Evolutionary conservation across 2,113 vertebrate species (phyloP).

Genomic region (Ptyas mucosa): DNA sequence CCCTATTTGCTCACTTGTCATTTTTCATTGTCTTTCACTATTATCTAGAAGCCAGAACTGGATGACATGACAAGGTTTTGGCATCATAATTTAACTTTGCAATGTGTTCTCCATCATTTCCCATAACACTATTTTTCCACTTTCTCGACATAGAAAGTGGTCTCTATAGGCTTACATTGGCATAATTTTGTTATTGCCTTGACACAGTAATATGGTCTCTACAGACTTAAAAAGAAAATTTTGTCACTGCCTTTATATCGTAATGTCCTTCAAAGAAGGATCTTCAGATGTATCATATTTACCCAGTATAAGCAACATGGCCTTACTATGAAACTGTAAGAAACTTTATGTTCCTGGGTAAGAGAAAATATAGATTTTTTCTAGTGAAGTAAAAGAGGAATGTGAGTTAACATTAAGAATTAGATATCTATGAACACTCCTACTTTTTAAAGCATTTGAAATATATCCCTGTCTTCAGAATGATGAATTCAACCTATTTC

Average conservation of each 20-base stretch:
- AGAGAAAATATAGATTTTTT: constrained; percentile 30
- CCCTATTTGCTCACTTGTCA: constrained; percentile 53
- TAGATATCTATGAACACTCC: background rate
- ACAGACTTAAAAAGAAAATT: constrained; percentile 76
- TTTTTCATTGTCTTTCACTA: constrained; percentile 57
- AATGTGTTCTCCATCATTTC: constrained; percentile 73
- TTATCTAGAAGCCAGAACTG: constrained; percentile 47
- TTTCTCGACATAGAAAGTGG: constrained; percentile 74
- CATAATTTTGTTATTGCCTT: constrained; percentile 75
- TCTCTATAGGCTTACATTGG: constrained; percentile 73
- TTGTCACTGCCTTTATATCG: constrained; percentile 77
- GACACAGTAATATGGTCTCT: constrained; percentile 78
- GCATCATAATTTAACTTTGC: constrained; percentile 72
- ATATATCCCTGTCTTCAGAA: background rate
- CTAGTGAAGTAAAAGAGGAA: constrained; percentile 20
- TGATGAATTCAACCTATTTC: background rate
- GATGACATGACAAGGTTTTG: constrained; percentile 72
- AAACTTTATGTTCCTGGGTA: constrained; percentile 46
- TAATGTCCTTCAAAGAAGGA: constrained; percentile 75
- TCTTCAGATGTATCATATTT: constrained; percentile 63
- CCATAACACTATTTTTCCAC: constrained; percentile 71
- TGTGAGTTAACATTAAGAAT: background rate
- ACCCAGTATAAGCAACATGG: constrained; percentile 49
- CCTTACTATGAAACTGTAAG: constrained; percentile 45
- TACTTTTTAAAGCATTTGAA: constrained; percentile 11